A percentile compares a stretch with the other conserved stretches of the same genome.
phyloP scores from a whole-genome alignment of 2,797 vertebrate genomes.

The Peromyscus eremicus region DNA sequence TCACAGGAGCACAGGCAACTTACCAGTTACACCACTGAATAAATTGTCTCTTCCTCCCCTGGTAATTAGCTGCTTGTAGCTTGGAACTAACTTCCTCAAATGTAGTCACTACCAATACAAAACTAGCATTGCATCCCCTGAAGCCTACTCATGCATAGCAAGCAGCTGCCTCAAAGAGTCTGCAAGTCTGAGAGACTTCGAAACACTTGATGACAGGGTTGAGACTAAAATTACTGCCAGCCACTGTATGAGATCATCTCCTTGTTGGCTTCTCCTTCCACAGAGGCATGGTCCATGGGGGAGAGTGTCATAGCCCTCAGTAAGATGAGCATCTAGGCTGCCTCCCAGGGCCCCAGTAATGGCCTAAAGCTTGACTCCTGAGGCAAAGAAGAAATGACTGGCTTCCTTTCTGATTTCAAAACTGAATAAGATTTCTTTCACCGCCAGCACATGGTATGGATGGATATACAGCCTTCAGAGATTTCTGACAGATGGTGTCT shows the following conservation, averaged over 20 bases:
- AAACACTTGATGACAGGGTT: neutral
- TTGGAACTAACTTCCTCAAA: neutral
- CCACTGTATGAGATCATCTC: neutral
- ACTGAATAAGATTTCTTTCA: neutral
- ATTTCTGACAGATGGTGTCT: neutral
- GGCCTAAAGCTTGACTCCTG: neutral
- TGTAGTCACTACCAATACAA: neutral
- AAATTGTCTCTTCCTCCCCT: neutral
- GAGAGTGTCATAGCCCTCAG: neutral
- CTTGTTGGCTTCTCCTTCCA: neutral
- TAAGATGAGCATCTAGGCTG: neutral
- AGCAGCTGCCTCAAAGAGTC: neutral
- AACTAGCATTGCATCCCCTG: neutral
- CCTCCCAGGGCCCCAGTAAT: neutral
- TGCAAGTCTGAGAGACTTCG: neutral
- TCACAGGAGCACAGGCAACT: neutral
- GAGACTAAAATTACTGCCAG: slow-evolving; percentile 25
- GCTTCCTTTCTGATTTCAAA: slow-evolving; percentile 2
- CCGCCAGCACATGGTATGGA: neutral
- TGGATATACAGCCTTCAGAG: neutral
- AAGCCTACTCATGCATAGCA: neutral
- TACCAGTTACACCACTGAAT: neutral
- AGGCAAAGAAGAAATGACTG: neutral
- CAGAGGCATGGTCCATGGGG: neutral
- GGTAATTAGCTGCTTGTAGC: neutral